Evolutionary conservation across 2,797 vertebrate species (phyloP), one percentile per base, ranked within the genome.

Genomic region (Darevskia mixta): DNA sequence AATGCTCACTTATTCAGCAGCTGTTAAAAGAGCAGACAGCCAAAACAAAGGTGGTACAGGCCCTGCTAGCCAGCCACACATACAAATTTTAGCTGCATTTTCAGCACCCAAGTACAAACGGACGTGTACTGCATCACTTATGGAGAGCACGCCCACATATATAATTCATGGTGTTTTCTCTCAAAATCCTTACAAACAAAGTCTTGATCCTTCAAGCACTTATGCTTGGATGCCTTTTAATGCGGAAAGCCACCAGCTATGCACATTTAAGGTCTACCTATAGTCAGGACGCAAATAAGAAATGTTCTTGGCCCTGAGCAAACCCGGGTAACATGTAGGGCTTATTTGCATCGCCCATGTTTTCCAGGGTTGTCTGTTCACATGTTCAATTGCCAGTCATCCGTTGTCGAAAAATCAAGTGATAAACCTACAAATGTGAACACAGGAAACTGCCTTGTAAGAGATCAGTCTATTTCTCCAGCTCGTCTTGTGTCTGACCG

Each of bases 1-100:
- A 85, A 49, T 66, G 35, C 71, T 85, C 82, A 84, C 58, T 88
- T 88, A 88, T 80, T 80, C 8, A 32, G 55, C 77, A 75, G 82
- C 55, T 88, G 55, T 66, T 80, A 35, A 88, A 85, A 66, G 41
- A 66, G 82, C 10, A 75, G 69, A 75, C 82, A 49, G 67, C 20
- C 69, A 66, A 85, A 79, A 80, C 77, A 88, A 85, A 88, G 67
- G 77, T 85, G 69, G n/a, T 23, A 73, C 23, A 66, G 15, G 76
- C n/a, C 55, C 77, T 20, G 41, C 67, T 85, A 79, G 18, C n/a
- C n/a, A 66, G 29, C 23, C 25, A 15, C 25, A 49, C 66, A 73
- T 55, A 73, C 32, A 55, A 45, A 88, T 79, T 83, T 78, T 75
- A 83, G 17, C n/a, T 41, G 20, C 9, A 83, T 15, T 61, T 66